Conservation (phyloP, 1,140 invertebrate species). For the Euglossa dilemma region DNA sequence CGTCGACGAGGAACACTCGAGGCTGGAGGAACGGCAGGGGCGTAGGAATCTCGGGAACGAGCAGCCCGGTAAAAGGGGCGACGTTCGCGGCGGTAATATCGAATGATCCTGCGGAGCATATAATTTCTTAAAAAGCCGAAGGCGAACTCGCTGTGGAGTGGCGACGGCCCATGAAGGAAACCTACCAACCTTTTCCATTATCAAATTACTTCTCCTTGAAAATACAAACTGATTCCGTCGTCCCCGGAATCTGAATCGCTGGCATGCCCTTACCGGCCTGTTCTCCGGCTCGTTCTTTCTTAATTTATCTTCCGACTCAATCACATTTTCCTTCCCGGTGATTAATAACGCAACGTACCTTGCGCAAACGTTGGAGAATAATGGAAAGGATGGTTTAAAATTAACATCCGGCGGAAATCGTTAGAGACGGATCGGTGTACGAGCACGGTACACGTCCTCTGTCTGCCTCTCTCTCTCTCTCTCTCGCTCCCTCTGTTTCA, state of each 20-base stretch:
- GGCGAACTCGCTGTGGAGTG: conserved; percentile 43
- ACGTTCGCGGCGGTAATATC: conserved; percentile 31
- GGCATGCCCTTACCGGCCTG: not conserved
- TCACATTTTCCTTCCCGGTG: not conserved
- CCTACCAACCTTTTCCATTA: conserved; percentile 72
- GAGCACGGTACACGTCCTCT: no score
- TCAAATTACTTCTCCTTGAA: conserved; percentile 71
- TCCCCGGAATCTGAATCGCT: conserved; percentile 3
- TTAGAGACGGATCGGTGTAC: no score
- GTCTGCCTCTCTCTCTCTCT: no score
- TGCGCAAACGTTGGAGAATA: not conserved
- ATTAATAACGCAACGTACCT: not conserved
- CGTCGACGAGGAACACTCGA: not conserved
- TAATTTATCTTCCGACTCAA: not conserved
- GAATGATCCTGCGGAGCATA: conserved; percentile 50
- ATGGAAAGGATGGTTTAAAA: not conserved
- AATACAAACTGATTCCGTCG: conserved; percentile 33
- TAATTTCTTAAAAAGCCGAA: conserved; percentile 71
- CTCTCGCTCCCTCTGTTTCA: no score
- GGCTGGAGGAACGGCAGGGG: not conserved
- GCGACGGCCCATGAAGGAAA: conserved; percentile 22
- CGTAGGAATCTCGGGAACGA: conserved; percentile 11
- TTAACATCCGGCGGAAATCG: no score
- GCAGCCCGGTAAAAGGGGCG: not conserved
- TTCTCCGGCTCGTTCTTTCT: not conserved